Evolutionary conservation across 2,888 invertebrate species (phyloP).

Genomic region (Prenolepis imparis): DNA sequence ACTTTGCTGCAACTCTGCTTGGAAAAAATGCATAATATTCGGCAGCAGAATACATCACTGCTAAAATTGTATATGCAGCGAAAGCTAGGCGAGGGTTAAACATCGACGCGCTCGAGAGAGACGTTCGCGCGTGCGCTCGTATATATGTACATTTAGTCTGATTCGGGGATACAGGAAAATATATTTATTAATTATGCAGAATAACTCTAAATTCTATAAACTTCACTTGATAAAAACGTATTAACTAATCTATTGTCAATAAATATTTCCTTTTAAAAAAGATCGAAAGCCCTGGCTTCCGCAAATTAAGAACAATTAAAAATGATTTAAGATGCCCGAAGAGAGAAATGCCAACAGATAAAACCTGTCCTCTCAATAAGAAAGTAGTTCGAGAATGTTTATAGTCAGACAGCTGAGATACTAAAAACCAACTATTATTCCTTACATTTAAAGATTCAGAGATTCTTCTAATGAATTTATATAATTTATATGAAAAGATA

Average conservation of each 20-base stretch:
- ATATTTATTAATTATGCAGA: neutral
- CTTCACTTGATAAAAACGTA: neutral
- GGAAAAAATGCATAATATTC: neutral
- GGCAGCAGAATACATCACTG: neutral
- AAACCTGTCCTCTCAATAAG: neutral
- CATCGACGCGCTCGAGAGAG: conserved; percentile 10
- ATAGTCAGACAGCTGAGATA: neutral
- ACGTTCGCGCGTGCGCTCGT: conserved; percentile 1
- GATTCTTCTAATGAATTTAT: neutral
- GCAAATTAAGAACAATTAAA: neutral
- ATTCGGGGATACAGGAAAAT: conserved; percentile 34
- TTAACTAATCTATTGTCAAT: neutral
- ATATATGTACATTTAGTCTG: conserved; percentile 27
- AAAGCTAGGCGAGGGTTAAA: neutral
- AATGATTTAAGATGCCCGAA: too few relatives aligned
- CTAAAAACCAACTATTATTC: neutral
- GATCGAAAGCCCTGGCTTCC: neutral
- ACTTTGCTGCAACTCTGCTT: neutral
- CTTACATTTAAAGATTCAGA: neutral
- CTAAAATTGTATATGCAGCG: neutral
- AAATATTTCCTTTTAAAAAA: neutral
- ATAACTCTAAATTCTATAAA: neutral
- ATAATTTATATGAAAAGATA: neutral
- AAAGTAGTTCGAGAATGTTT: conserved; percentile 10
- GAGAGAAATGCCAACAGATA: too few relatives aligned